Evolutionary conservation across 2,888 invertebrate species (phyloP), one percentile per base, ranked within the genome.

Genomic region (Scaptomyza flava): DNA sequence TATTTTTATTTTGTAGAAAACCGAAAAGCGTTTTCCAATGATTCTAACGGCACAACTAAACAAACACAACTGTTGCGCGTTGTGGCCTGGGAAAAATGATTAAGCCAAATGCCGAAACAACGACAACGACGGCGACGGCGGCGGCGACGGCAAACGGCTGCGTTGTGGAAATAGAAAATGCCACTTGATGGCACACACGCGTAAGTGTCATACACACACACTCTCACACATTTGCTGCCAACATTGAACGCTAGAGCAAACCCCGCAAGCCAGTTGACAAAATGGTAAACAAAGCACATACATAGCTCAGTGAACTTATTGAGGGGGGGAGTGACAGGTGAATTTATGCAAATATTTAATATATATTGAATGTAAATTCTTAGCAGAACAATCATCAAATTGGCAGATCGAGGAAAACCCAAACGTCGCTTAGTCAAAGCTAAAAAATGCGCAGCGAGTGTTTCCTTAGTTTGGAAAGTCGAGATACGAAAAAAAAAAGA

Each of bases 11-110:
- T 62, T 62, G 34, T 34, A 33, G 6, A 42, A 34, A 59, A 34
- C n/a, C 31, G n/a, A 42, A 36, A 30, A 62, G 23, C 31, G 43
- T n/a, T 50, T 38, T 62, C 20, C 20, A 41, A 41, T 58, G 63
- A 59, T 68, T 73, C 54, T 56, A 74, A 57, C 68, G 58, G 62
- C 68, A 52, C 84, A 72, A 73, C 77, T 72, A 78, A 81, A 85
- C 57, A 87, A 85, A 84, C 70, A 85, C 80, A 82, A 84, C 77
- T 85, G 85, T 68, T 61, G 63, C 62, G 60, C 42, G 51, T 46
- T 60, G 61, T 59, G 71, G 79, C 70, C 59, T 62, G 72, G 20
- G 46, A 56, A 73, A 87, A 83, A 84, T 68, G 48, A 79, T 79
- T 81, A 76, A 76, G 56, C 67, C 72, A 68, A 77, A 57, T 62